phyloP scores from a whole-genome alignment of 2,888 invertebrate species.

The Creontiades dilutus region DNA sequence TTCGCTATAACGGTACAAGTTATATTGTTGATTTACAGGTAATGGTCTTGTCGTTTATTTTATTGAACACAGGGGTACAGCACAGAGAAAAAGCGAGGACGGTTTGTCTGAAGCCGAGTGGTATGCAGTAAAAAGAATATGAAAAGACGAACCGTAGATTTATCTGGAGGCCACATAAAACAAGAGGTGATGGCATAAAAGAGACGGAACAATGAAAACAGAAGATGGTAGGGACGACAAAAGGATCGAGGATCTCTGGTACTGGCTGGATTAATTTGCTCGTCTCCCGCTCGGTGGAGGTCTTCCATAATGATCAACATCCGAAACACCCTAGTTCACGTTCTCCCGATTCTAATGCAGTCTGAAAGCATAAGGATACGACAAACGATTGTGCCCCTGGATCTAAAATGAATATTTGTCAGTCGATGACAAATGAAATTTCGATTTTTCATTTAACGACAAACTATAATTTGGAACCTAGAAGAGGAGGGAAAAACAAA shows the following conservation, averaged over 20 bases:
- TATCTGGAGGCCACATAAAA: constrained; percentile 61
- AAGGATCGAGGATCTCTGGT: constrained; percentile 44
- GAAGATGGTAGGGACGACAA: constrained; percentile 51
- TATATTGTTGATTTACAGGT: no score
- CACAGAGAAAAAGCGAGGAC: neutral
- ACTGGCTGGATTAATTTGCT: constrained; percentile 51
- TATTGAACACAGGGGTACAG: neutral
- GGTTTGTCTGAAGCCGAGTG: constrained; percentile 10
- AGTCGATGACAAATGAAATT: no score
- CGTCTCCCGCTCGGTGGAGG: neutral
- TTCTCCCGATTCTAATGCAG: neutral
- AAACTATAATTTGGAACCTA: no score
- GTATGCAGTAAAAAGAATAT: constrained; percentile 46
- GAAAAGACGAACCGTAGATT: constrained; percentile 55
- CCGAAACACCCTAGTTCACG: constrained; percentile 31
- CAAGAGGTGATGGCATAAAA: constrained; percentile 40
- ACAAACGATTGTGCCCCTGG: no score
- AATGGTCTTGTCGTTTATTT: no score
- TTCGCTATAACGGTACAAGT: no score
- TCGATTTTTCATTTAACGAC: no score
- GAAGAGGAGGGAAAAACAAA: no score
- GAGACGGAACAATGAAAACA: constrained; percentile 61
- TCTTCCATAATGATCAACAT: constrained; percentile 47
- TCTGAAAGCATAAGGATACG: no score
- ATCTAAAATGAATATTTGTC: no score